These are phyloP conservation scores for Archaeoteleia sp. DNA, from an alignment of 2,888 invertebrate genomes.

Conservation along the genomic window DNA sequence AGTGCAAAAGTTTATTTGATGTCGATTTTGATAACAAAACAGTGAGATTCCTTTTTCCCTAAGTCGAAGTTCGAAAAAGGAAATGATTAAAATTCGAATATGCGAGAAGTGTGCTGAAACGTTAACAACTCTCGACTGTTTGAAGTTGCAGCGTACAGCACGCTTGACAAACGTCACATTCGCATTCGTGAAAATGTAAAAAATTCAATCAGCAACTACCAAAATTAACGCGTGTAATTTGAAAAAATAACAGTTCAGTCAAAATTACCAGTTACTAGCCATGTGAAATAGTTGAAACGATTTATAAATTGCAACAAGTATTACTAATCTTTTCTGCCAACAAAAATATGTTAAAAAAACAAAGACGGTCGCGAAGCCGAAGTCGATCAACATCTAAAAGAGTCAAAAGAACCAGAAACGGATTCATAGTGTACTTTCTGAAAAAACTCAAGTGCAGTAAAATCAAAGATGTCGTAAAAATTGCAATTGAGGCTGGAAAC, in stretches of 20 bases:
- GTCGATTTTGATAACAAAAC: too few species aligned
- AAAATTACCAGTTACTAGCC: background rate
- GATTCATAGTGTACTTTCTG: constrained; percentile 42
- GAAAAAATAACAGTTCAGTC: background rate
- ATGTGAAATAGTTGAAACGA: background rate
- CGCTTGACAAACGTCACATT: constrained; percentile 14
- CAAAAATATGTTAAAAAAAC: constrained; percentile 1
- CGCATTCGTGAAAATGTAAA: background rate
- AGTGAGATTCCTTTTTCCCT: too few species aligned
- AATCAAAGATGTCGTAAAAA: constrained; percentile 24
- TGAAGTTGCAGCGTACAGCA: constrained; percentile 2
- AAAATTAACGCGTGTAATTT: background rate
- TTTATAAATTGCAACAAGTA: background rate
- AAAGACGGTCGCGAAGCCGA: background rate
- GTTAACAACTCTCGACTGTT: constrained; percentile 30
- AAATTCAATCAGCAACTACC: background rate
- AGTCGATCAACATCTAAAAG: background rate
- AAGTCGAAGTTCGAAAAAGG: too few species aligned
- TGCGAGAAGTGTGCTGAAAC: constrained; percentile 13
- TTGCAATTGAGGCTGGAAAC: constrained; percentile 45
- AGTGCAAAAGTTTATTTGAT: too few species aligned
- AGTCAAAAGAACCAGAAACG: constrained; percentile 29
- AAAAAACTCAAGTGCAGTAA: constrained; percentile 16
- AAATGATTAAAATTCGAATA: constrained; percentile 4
- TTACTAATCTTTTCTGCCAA: too few species aligned